phyloP scores from a whole-genome alignment of 2,797 vertebrate genomes.

The Clamator glandarius region DNA sequence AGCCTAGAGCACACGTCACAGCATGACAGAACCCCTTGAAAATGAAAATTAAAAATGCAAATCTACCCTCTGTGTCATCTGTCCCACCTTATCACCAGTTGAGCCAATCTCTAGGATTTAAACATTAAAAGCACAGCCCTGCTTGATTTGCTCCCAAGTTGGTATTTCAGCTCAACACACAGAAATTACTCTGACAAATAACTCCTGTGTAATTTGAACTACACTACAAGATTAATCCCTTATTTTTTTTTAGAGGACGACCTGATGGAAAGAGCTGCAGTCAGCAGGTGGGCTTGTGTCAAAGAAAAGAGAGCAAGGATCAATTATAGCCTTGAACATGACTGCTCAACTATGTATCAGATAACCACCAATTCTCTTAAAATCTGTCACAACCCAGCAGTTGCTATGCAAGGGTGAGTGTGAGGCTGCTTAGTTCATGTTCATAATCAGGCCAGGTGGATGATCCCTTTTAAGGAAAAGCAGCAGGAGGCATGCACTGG shows the following conservation, averaged over 20 bases:
- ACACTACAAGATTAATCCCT: conserved; percentile 56
- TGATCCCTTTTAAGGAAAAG: conserved; percentile 68
- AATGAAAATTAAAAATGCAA: conserved; percentile 32
- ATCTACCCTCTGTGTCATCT: conserved; percentile 9
- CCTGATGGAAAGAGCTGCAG: conserved; percentile 73
- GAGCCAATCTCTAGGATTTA: conserved; percentile 26
- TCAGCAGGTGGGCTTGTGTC: conserved; percentile 70
- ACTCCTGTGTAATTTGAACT: conserved; percentile 68
- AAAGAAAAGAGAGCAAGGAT: conserved; percentile 67
- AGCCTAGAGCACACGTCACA: background rate
- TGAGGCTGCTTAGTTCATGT: conserved; percentile 25
- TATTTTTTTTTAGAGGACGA: conserved; percentile 62
- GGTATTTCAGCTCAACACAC: conserved; percentile 29
- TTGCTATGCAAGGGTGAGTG: conserved; percentile 59
- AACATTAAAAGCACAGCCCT: conserved; percentile 20
- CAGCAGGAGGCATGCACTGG: background rate
- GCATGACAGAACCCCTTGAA: conserved; percentile 3
- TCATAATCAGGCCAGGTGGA: conserved; percentile 55
- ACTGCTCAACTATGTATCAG: conserved; percentile 70
- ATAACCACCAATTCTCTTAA: conserved; percentile 76
- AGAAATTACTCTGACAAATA: conserved; percentile 45
- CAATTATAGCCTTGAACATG: conserved; percentile 75
- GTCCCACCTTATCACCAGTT: background rate
- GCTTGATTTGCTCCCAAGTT: conserved; percentile 26
- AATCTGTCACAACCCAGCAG: conserved; percentile 73